phyloP scores from a whole-genome alignment of 2,797 vertebrate species.

The Alcedo quadribrachys region DNA sequence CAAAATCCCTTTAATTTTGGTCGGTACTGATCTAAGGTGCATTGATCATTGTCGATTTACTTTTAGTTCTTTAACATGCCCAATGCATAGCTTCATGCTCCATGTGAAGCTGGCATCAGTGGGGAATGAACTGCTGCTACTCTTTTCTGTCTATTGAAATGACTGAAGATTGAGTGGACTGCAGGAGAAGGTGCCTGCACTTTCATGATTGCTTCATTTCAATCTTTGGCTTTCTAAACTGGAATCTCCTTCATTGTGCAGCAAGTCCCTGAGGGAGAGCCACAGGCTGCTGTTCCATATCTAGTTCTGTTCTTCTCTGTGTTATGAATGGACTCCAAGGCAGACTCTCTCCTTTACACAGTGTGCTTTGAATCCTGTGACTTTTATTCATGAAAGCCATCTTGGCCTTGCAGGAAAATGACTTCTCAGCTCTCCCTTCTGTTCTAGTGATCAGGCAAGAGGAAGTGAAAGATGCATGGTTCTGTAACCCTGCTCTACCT shows the following conservation, averaged over 20 bases:
- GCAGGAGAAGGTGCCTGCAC: not conserved
- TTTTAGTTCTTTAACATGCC: not conserved
- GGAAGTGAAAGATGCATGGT: not conserved
- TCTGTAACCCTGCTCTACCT: not conserved
- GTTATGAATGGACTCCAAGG: conserved; percentile 31
- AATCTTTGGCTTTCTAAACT: not conserved
- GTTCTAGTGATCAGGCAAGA: not conserved
- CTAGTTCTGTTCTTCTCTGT: not conserved
- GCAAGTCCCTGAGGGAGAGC: not conserved
- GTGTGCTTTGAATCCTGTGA: not conserved
- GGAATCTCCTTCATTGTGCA: not conserved
- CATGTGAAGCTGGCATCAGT: not conserved
- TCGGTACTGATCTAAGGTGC: not conserved
- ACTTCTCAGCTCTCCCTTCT: not conserved
- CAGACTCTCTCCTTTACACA: not conserved
- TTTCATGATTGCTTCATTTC: conserved; percentile 21
- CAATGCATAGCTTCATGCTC: not conserved
- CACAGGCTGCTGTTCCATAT: not conserved
- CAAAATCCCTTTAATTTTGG: conserved; percentile 5
- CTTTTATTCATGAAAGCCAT: not conserved
- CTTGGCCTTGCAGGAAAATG: not conserved
- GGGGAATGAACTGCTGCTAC: not conserved
- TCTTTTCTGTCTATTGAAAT: not conserved
- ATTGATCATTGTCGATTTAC: not conserved
- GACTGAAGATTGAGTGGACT: not conserved